A percentile compares a stretch with the other conserved stretches of the same genome.
Conservation (phyloP, 2,113 vertebrate species). For the Protobothrops mucrosquamatus region DNA sequence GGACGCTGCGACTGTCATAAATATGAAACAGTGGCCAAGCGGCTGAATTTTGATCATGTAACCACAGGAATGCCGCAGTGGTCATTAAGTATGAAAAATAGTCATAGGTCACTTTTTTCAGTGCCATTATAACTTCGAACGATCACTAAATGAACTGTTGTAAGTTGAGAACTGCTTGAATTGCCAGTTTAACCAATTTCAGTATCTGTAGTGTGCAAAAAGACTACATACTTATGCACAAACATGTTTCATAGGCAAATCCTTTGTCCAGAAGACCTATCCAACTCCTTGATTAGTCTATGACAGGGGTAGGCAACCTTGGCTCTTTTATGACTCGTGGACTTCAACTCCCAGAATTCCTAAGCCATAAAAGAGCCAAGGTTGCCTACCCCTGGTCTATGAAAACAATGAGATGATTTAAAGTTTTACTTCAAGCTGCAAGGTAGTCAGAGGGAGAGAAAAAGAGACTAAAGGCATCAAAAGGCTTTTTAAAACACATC, state of each 20-base stretch:
- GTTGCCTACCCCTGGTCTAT: too few relatives aligned
- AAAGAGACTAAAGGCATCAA: too few relatives aligned
- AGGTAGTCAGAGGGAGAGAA: too few relatives aligned
- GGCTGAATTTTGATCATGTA: not conserved
- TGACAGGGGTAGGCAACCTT: not conserved
- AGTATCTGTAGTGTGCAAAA: not conserved
- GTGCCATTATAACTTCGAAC: not conserved
- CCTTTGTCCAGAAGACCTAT: not conserved
- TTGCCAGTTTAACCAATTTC: not conserved
- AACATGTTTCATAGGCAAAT: not conserved
- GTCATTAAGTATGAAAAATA: not conserved
- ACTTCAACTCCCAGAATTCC: too few relatives aligned
- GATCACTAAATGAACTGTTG: not conserved
- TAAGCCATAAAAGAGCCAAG: too few relatives aligned
- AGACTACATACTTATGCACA: not conserved
- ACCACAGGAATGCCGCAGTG: not conserved
- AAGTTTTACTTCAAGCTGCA: not conserved
- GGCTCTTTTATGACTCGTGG: too few relatives aligned
- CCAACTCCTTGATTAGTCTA: not conserved
- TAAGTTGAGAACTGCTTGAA: not conserved
- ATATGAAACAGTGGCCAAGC: not conserved
- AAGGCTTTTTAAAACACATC: too few relatives aligned
- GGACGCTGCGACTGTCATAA: not conserved
- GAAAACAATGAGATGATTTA: too few relatives aligned
- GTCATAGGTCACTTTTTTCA: not conserved